Evolutionary conservation across 2,113 vertebrate species (phyloP).

Genomic region (Peromyscus maniculatus): DNA sequence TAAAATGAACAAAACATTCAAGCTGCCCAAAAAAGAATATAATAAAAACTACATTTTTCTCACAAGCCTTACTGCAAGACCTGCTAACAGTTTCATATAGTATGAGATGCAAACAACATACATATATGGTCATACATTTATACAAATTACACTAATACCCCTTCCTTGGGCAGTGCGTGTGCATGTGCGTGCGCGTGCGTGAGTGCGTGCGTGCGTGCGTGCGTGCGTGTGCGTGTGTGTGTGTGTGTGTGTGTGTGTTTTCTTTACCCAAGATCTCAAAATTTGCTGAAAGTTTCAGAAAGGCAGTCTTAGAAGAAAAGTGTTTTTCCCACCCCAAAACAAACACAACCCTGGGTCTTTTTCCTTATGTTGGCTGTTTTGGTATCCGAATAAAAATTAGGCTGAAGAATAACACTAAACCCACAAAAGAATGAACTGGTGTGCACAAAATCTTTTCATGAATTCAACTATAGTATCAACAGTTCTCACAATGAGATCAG

Average conservation of each 20-base stretch:
- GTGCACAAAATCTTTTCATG: conserved; percentile 15
- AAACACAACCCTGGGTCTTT: background rate
- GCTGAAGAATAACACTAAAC: conserved; percentile 27
- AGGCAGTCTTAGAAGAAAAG: conserved; percentile 8
- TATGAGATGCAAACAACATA: background rate
- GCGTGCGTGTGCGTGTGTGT: background rate
- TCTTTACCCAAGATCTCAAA: conserved; percentile 26
- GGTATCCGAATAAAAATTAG: conserved; percentile 24
- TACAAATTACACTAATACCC: background rate
- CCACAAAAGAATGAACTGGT: background rate
- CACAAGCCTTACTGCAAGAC: background rate
- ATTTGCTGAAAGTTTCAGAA: conserved; percentile 7
- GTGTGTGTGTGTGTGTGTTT: background rate
- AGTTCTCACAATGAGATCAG: conserved; percentile 15
- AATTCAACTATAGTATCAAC: conserved; percentile 6
- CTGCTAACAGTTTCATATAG: background rate
- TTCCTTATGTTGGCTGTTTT: conserved; percentile 29
- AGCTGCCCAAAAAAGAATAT: background rate
- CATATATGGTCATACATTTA: background rate
- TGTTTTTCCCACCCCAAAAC: background rate
- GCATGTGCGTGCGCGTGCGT: background rate
- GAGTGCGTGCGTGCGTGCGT: background rate
- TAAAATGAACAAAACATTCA: background rate
- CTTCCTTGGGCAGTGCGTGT: background rate
- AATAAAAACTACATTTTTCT: background rate